A percentile compares a stretch with the other conserved stretches of the same genome.
These are phyloP conservation scores for Leptestheria dahalacensis DNA, from an alignment of 1,140 invertebrate genomes.

Conservation along the genomic window DNA sequence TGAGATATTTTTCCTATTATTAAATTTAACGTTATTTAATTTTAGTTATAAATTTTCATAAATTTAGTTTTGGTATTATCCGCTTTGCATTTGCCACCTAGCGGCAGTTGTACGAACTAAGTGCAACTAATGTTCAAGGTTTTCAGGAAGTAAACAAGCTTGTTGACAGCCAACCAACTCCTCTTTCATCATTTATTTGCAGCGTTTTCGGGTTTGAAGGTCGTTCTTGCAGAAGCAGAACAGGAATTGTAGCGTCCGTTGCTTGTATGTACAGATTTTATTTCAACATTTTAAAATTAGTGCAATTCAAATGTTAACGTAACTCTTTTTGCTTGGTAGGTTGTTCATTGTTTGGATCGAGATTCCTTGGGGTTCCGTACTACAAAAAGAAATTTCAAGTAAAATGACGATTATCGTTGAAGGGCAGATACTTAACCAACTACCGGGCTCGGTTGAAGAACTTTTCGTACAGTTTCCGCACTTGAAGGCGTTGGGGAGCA, in stretches of 20 bases:
- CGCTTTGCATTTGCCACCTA: no score
- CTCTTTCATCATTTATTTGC: background rate
- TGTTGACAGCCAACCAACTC: background rate
- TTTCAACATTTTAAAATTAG: background rate
- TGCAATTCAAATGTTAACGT: background rate
- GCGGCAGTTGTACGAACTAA: background rate
- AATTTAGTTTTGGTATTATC: no score
- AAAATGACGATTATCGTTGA: constrained; percentile 1
- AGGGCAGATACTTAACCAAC: background rate
- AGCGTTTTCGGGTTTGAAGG: no score
- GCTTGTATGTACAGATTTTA: background rate
- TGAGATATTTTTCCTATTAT: no score
- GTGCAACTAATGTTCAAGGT: background rate
- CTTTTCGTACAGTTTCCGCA: background rate
- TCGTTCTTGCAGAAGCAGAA: background rate
- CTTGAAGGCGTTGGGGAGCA: background rate
- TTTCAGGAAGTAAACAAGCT: background rate
- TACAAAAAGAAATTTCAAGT: background rate
- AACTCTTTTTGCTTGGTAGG: background rate
- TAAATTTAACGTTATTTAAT: no score
- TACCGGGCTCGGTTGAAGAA: background rate
- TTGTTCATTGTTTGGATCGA: background rate
- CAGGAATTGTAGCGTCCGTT: background rate
- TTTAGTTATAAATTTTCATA: no score
- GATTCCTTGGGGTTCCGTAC: background rate